Conservation (phyloP, 2,888 invertebrate genomes). For the Campopleginae sp. region DNA sequence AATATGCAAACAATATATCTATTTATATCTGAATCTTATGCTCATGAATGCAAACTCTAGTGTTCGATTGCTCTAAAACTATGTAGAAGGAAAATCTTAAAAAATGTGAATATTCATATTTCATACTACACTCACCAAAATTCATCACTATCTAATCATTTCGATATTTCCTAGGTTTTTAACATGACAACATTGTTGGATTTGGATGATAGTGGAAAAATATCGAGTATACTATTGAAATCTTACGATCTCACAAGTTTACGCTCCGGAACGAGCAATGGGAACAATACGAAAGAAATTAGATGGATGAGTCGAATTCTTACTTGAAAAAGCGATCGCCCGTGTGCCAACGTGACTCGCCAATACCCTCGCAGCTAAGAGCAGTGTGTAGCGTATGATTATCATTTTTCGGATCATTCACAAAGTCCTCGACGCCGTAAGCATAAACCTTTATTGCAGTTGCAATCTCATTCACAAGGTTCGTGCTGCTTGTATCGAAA, state of each 20-base stretch:
- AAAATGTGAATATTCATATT: too few species aligned
- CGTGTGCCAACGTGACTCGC: conserved; percentile 94
- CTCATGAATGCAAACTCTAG: too few species aligned
- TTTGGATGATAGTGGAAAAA: neutral
- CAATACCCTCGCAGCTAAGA: conserved; percentile 91
- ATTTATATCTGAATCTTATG: too few species aligned
- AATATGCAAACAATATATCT: too few species aligned
- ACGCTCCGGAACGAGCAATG: neutral
- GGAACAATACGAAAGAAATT: neutral
- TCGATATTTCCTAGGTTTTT: too few species aligned
- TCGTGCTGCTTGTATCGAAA: conserved; percentile 94
- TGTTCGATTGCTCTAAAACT: too few species aligned
- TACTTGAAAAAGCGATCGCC: conserved; percentile 91
- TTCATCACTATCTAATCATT: too few species aligned
- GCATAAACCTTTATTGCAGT: conserved; percentile 96
- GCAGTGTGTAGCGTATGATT: conserved; percentile 90
- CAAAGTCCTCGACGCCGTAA: conserved; percentile 94
- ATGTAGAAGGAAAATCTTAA: too few species aligned
- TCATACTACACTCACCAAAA: too few species aligned
- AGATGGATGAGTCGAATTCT: conserved; percentile 62
- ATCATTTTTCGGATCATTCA: conserved; percentile 90
- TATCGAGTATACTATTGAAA: neutral
- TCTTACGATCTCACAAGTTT: neutral
- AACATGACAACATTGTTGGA: too few species aligned
- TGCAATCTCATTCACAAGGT: conserved; percentile 93